Evolutionary conservation across 2,113 vertebrate species (phyloP).

Genomic region (Aythya baeri): DNA sequence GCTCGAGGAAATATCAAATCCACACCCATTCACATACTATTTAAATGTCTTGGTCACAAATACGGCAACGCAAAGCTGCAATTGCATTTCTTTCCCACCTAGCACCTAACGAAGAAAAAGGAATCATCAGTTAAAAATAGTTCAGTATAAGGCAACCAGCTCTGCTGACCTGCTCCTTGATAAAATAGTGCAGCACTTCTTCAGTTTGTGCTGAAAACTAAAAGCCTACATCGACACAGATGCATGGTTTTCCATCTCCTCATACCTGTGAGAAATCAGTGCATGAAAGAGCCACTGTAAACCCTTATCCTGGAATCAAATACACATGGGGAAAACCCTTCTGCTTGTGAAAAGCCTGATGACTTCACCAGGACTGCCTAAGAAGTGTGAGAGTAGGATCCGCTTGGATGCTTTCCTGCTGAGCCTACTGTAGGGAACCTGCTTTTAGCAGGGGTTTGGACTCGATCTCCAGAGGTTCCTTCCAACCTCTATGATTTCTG

Average conservation of each 20-base stretch:
- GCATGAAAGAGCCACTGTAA: neutral
- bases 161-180: neutral
- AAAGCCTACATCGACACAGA: neutral
- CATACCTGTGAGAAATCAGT: neutral
- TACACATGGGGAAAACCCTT: constrained; percentile 5
- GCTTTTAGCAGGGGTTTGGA: too few relatives aligned
- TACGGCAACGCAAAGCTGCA: neutral
- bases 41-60: neutral
- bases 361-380: constrained; percentile 46
- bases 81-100: neutral
- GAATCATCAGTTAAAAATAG: neutral
- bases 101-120: neutral
- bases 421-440: too few relatives aligned
- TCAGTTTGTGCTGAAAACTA: neutral
- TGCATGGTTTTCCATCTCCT: neutral
- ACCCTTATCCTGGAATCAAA: constrained; percentile 26
- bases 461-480: too few relatives aligned
- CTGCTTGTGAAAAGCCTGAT: constrained; percentile 28
- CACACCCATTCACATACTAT: neutral
- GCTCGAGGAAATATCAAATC: constrained; percentile 33
- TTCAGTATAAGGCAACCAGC: neutral
- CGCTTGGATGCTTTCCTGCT: too few relatives aligned
- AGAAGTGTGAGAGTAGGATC: neutral
- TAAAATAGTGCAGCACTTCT: neutral
- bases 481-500: too few relatives aligned